phyloP scores from a whole-genome alignment of 2,888 invertebrate genomes.

The Acanthococcus lagerstroemiae region DNA sequence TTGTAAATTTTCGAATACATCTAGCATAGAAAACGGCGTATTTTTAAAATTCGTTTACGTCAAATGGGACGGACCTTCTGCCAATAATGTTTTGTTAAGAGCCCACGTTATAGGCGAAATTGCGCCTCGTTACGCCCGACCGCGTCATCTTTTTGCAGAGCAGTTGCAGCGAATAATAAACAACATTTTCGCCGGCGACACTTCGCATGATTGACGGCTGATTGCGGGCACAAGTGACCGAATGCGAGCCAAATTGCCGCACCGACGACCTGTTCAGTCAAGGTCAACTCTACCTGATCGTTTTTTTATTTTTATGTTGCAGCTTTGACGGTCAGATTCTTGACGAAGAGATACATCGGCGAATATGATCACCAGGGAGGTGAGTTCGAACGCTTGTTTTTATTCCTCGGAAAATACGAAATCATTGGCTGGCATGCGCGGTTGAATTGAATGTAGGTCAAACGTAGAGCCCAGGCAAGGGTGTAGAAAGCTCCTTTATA shows the following conservation, averaged over 20 bases:
- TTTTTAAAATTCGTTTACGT: background rate
- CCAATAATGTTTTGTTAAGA: background rate
- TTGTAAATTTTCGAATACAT: too few species aligned
- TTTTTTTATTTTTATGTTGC: constrained; percentile 36
- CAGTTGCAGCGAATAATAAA: background rate
- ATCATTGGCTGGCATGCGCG: background rate
- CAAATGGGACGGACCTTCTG: background rate
- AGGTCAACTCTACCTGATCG: too few species aligned
- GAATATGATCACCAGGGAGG: constrained; percentile 92
- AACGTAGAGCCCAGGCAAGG: too few species aligned
- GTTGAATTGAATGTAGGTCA: background rate
- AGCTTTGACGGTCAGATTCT: constrained; percentile 78
- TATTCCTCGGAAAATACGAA: background rate
- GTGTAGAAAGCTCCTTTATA: too few species aligned
- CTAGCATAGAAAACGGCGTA: too few species aligned
- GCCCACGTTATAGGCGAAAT: background rate
- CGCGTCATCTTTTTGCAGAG: background rate
- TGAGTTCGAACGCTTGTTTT: constrained; percentile 45
- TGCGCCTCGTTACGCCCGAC: background rate
- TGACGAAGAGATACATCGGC: constrained; percentile 87
- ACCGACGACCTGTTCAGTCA: too few species aligned
- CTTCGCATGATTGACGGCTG: too few species aligned
- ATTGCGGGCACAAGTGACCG: too few species aligned
- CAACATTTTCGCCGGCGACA: too few species aligned
- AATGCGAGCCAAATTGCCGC: too few species aligned